Conservation (phyloP, 2,113 vertebrate genomes). For the Dipodomys spectabilis region DNA sequence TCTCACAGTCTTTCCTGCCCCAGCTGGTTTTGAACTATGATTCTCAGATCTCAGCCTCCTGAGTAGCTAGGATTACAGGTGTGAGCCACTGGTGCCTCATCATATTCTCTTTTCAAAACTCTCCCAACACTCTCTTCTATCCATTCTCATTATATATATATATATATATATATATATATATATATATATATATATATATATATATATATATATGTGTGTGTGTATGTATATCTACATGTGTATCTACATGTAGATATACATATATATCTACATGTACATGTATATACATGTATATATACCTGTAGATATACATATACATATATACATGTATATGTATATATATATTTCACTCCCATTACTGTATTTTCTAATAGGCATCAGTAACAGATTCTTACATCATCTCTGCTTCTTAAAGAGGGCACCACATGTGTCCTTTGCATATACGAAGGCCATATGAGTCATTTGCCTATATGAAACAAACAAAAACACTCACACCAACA, state of each 20-base stretch:
- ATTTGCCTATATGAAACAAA: neutral
- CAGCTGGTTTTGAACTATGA: no score
- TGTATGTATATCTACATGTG: no score
- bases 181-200: neutral
- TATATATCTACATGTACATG: constrained; percentile 15
- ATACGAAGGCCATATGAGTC: constrained; percentile 54
- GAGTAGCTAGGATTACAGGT: no score
- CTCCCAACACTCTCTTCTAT: constrained; percentile 26
- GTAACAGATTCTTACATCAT: constrained; percentile 50
- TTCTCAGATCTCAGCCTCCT: no score
- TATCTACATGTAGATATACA: no score
- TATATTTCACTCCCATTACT: constrained; percentile 35
- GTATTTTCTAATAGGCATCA: constrained; percentile 74
- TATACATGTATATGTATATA: neutral
- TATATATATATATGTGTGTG: neutral
- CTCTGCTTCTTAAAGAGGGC: constrained; percentile 74
- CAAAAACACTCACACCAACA: neutral
- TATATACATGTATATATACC: neutral
- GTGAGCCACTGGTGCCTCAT: no score
- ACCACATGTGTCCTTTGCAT: constrained; percentile 58
- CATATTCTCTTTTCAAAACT: no score
- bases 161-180: no score
- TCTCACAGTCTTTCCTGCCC: no score
- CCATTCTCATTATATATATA: constrained; percentile 44
- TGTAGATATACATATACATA: fast-evolving